Conservation (phyloP, 2,113 vertebrate genomes). For the Rhipidura dahli region DNA sequence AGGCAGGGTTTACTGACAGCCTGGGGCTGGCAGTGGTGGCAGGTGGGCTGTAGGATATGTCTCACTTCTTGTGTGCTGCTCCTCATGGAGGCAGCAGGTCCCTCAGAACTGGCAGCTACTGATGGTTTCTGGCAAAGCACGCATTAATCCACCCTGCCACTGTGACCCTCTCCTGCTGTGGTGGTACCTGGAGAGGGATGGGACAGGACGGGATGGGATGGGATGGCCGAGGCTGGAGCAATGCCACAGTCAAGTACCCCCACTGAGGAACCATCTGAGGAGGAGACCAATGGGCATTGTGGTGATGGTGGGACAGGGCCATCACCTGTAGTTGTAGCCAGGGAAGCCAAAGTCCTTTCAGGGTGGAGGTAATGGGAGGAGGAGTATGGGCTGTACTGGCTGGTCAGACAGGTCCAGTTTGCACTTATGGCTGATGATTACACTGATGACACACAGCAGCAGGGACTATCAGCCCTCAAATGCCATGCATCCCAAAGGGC, state of each 20-base stretch:
- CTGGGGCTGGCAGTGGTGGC: background rate
- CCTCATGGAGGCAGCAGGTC: background rate
- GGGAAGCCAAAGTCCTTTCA: conserved; percentile 69
- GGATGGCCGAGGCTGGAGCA: background rate
- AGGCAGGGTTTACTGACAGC: background rate
- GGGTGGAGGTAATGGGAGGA: conserved; percentile 84
- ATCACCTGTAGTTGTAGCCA: conserved; percentile 83
- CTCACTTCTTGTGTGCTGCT: background rate
- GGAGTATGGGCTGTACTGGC: conserved; percentile 79
- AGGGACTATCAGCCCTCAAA: background rate
- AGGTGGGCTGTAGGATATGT: background rate
- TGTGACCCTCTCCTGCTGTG: background rate
- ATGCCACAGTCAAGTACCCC: accelerated
- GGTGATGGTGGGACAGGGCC: background rate
- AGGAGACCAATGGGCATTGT: background rate
- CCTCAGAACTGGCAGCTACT: background rate
- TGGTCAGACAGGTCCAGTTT: conserved; percentile 78
- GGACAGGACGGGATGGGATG: background rate
- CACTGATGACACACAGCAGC: conserved; percentile 80
- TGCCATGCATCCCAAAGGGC: background rate
- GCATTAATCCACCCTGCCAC: background rate
- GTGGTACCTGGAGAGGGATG: too few relatives aligned
- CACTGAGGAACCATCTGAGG: background rate
- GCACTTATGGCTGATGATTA: conserved; percentile 84
- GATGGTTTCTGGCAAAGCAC: background rate